Percentiles rank a stretch among this genome's conserved stretches.
Evolutionary conservation across 2,888 invertebrate species (phyloP).

Genomic region (Lithosia quadra): DNA sequence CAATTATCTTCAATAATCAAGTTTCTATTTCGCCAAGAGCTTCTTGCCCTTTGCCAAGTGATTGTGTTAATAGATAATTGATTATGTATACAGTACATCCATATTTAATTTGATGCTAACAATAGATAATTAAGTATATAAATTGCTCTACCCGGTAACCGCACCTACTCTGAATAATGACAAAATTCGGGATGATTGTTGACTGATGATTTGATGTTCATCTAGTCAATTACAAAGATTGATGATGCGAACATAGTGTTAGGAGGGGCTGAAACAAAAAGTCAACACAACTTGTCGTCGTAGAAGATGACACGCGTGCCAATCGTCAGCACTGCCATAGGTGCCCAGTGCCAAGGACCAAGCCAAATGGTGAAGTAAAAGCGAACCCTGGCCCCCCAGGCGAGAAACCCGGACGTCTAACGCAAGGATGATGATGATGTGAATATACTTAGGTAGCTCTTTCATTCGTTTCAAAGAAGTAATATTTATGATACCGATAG

Average conservation of each 20-base stretch:
- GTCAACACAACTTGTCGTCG: too few relatives aligned
- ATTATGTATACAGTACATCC: slow-evolving; percentile 47
- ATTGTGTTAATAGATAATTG: slow-evolving; percentile 42
- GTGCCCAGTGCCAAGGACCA: too few relatives aligned
- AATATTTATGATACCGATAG: too few relatives aligned
- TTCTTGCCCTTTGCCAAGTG: slow-evolving; percentile 29
- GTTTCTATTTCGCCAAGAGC: slow-evolving; percentile 9
- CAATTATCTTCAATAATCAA: slow-evolving; percentile 22
- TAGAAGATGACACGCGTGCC: too few relatives aligned
- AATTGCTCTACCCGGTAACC: slow-evolving; percentile 15
- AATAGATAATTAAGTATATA: slow-evolving; percentile 44
- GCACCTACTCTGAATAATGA: neutral
- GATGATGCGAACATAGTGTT: neutral
- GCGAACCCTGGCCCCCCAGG: too few relatives aligned
- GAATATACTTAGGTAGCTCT: too few relatives aligned
- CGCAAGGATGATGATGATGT: too few relatives aligned
- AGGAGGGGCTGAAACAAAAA: too few relatives aligned
- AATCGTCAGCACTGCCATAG: too few relatives aligned
- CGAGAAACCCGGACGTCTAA: too few relatives aligned
- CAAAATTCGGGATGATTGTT: neutral
- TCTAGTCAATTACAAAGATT: slow-evolving; percentile 3
- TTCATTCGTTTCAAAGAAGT: too few relatives aligned
- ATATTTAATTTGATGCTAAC: slow-evolving; percentile 44
- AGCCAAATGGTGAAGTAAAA: too few relatives aligned
- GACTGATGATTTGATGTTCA: neutral